These are phyloP conservation scores for Sigmodon hispidus DNA, from an alignment of 2,113 vertebrate genomes.

Conservation along the genomic window DNA sequence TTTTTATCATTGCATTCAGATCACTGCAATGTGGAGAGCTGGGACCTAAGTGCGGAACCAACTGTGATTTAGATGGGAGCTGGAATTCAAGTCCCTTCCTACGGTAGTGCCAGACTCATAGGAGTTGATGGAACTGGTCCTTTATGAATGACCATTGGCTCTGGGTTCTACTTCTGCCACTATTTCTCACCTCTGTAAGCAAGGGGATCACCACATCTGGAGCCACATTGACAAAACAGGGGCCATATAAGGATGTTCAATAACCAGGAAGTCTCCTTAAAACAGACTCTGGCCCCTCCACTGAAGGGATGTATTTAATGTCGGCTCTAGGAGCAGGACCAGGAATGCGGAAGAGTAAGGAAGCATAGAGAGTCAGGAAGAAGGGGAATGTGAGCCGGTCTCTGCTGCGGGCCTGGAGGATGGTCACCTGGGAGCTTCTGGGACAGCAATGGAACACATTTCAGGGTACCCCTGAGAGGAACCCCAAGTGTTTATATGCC, in stretches of 20 bases:
- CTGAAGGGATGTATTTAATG: background rate
- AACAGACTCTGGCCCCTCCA: background rate
- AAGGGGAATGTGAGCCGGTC: too few species aligned
- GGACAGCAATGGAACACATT: rapidly evolving
- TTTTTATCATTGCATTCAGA: background rate
- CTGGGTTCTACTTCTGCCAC: background rate
- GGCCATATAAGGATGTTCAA: rapidly evolving
- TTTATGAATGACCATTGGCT: background rate
- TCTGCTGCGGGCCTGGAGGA: background rate
- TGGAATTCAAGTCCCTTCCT: rapidly evolving
- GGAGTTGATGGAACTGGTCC: background rate
- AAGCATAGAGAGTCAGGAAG: background rate
- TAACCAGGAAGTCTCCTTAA: background rate
- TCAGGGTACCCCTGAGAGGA: background rate
- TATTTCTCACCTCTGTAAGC: background rate
- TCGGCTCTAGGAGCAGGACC: background rate
- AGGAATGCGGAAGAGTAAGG: background rate
- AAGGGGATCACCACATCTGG: background rate
- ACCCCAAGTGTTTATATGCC: background rate
- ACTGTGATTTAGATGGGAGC: rapidly evolving
- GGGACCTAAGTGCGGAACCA: background rate
- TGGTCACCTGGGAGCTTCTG: background rate
- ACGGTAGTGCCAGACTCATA: background rate
- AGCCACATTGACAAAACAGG: background rate
- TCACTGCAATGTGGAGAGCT: background rate